Evolutionary conservation across 2,797 vertebrate genomes (phyloP), one percentile per base, ranked within the genome.

Genomic region (Mallotus villosus): DNA sequence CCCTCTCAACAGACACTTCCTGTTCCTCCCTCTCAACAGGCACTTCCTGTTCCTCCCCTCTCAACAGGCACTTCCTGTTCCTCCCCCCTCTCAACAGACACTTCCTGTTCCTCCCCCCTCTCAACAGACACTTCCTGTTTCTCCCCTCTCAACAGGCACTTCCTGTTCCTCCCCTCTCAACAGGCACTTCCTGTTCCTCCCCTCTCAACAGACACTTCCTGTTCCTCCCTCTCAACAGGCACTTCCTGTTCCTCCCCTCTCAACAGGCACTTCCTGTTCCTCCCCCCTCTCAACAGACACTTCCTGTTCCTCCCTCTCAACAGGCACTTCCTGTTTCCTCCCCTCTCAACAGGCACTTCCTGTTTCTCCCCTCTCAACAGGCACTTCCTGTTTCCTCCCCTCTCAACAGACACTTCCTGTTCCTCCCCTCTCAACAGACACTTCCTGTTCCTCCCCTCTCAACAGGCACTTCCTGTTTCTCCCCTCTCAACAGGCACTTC

Each of bases 281-380:
- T n/a, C n/a, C n/a, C n/a, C 59, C 0, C 89, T 51, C 32, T 34
- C 32, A 0, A 5, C 32, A 98, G 97, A 80, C 95, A 95, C 1
- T 96, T 96, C 89, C 90, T 96, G 91, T 91, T 97, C 68, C 94
- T 96, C 68, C 96, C 95, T n/a, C n/a, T n/a, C n/a, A n/a, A n/a
- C n/a, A n/a, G n/a, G n/a, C 51, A 53, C 51, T 41, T 41, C 51
- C n/a, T 46, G 2, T n/a, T 27, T 59, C 22, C 16, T 7, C 68
- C 0, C 17, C 65, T 51, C 27, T 70, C 59, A 4, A 27, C 46
- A 27, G 25, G 25, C 25, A 27, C 25, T 27, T 27, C n/a, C n/a
- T n/a, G n/a, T n/a, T n/a, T n/a, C n/a, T n/a, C n/a, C 59, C 0
- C 89, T 51, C 32, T 34, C 32, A 0, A 5, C 32, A 98, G 97